Conservation (phyloP, 2,888 invertebrate species). For the Abrostola triplasia region DNA sequence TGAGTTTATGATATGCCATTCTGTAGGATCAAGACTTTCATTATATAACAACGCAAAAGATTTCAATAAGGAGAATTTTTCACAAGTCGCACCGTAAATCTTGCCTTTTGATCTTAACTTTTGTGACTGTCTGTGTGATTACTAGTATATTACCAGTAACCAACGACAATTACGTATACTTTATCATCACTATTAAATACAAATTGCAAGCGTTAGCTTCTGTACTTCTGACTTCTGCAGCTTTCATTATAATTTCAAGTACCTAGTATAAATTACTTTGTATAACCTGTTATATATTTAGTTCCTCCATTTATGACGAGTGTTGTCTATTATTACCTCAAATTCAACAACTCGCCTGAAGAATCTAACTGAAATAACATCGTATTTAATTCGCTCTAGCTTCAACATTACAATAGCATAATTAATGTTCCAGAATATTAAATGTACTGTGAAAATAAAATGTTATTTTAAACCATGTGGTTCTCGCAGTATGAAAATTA, state of each 20-base stretch:
- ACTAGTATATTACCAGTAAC: not conserved
- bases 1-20: slow-evolving; percentile 31
- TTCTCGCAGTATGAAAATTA: slow-evolving; percentile 20
- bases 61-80: slow-evolving; percentile 9
- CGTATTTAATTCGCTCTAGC: slow-evolving; percentile 41
- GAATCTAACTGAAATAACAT: slow-evolving; percentile 40
- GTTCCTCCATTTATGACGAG: not conserved
- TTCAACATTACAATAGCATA: slow-evolving; percentile 40
- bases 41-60: not conserved
- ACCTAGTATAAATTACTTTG: too few relatives aligned
- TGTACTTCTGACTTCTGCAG: too few relatives aligned
- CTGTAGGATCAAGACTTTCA: slow-evolving; percentile 22
- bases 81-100: slow-evolving; percentile 1
- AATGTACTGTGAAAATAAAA: slow-evolving; percentile 37
- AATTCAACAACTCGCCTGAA: slow-evolving; percentile 7
- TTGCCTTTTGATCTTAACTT: not conserved
- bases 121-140: slow-evolving; percentile 3
- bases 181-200: too few relatives aligned
- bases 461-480: slow-evolving; percentile 39
- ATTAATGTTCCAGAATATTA: slow-evolving; percentile 43
- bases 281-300: too few relatives aligned
- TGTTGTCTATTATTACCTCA: not conserved
- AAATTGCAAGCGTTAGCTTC: too few relatives aligned
- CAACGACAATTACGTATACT: too few relatives aligned
- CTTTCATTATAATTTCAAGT: too few relatives aligned